phyloP scores from a whole-genome alignment of 2,113 vertebrate species.

The Elgaria multicarinata region DNA sequence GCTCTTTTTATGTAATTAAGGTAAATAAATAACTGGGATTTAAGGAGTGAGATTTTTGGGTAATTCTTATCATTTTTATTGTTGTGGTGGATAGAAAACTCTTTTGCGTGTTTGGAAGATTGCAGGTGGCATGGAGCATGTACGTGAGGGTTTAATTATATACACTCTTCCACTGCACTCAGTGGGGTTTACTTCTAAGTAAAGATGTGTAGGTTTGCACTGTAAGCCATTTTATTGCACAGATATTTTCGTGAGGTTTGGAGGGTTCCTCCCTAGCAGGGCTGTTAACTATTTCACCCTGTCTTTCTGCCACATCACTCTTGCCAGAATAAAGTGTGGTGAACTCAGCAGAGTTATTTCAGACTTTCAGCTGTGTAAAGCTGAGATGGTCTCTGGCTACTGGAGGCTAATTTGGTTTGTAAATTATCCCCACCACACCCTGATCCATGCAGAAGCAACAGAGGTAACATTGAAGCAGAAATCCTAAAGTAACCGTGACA shows the following conservation, averaged over 20 bases:
- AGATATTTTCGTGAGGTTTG: conserved; percentile 2
- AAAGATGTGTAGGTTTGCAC: background rate
- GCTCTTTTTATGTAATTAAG: no score
- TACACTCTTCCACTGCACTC: background rate
- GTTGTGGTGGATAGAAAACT: background rate
- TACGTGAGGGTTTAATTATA: no score
- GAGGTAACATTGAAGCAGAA: background rate
- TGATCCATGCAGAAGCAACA: background rate
- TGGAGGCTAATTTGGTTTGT: conserved; percentile 33
- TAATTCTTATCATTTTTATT: background rate
- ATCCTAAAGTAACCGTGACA: conserved; percentile 3
- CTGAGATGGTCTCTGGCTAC: conserved; percentile 7
- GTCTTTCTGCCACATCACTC: background rate
- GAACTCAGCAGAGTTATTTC: conserved; percentile 7
- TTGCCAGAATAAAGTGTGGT: background rate
- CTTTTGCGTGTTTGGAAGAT: background rate
- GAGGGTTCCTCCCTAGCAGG: accelerated
- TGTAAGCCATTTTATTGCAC: background rate
- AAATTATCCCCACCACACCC: conserved; percentile 6
- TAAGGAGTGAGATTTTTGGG: background rate
- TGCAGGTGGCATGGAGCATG: background rate
- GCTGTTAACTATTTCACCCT: background rate
- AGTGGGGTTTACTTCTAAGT: background rate
- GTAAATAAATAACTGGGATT: background rate
- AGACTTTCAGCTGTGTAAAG: background rate